phyloP scores from a whole-genome alignment of 2,888 invertebrate genomes.

The Folsomia candida region DNA sequence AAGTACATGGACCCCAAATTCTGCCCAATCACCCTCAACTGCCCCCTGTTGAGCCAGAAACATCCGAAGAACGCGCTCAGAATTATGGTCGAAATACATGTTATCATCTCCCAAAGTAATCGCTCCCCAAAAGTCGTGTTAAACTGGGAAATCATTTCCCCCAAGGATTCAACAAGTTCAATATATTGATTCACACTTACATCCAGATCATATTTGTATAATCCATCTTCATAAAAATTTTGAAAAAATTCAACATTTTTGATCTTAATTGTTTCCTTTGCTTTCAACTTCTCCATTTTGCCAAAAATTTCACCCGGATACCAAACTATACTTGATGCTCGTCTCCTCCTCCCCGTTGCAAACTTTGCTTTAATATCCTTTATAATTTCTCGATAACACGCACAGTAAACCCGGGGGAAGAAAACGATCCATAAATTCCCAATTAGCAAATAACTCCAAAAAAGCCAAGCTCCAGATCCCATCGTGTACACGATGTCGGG shows the following conservation, averaged over 20 bases:
- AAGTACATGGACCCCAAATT: conserved; percentile 9
- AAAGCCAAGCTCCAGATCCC: conserved; percentile 11
- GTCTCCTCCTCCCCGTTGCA: neutral
- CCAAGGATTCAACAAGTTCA: conserved; percentile 13
- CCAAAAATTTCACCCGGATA: neutral
- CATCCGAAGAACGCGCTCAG: conserved; percentile 26
- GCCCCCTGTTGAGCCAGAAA: conserved; percentile 17
- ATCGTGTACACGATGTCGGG: no score
- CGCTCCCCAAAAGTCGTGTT: conserved; percentile 19
- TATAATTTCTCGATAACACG: conserved; percentile 6
- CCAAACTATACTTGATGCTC: neutral
- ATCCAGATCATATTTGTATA: no score
- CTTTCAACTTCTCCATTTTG: no score
- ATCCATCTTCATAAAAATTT: no score
- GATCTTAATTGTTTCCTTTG: no score
- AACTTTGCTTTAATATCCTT: neutral
- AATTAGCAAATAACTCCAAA: neutral
- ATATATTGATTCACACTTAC: conserved; percentile 7
- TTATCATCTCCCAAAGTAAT: conserved; percentile 21
- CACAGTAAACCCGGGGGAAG: neutral
- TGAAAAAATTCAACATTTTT: no score
- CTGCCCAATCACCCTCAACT: conserved; percentile 7
- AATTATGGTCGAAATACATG: conserved; percentile 11
- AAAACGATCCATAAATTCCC: conserved; percentile 11
- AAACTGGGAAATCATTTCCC: conserved; percentile 12